Conservation (phyloP, 2,888 invertebrate genomes). For the Apodemia duryi region DNA sequence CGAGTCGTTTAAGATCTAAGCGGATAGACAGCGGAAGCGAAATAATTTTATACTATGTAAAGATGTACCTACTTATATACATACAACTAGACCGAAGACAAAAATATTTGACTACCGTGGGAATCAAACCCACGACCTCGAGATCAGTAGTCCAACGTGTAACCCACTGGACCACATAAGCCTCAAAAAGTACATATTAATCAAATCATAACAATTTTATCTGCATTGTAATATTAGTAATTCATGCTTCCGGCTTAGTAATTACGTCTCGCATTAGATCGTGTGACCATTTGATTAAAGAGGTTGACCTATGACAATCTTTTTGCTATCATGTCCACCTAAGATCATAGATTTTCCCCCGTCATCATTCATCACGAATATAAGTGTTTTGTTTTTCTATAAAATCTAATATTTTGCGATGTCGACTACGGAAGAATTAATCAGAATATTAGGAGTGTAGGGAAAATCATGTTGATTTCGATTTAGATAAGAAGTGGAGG, state of each 20-base stretch:
- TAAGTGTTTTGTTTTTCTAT: constrained; percentile 1
- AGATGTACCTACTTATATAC: not conserved
- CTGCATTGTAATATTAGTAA: constrained; percentile 7
- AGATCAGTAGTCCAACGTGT: not conserved
- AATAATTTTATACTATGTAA: not conserved
- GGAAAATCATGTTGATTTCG: constrained; percentile 4
- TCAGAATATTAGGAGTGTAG: constrained; percentile 3
- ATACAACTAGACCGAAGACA: constrained; percentile 3
- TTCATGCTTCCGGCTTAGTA: not conserved
- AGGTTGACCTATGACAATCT: not conserved
- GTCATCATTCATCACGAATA: not conserved
- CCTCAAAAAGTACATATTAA: not conserved
- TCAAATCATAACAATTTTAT: constrained; percentile 5
- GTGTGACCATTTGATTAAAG: constrained; percentile 1
- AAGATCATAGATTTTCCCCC: not conserved
- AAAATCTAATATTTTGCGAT: not conserved
- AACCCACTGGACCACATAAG: constrained; percentile 1
- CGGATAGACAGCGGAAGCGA: constrained; percentile 8
- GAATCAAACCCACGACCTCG: not conserved
- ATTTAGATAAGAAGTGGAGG: not conserved
- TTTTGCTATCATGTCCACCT: constrained; percentile 5
- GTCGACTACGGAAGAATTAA: not conserved
- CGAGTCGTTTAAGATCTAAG: constrained; percentile 1
- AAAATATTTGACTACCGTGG: not conserved
- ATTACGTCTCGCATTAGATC: constrained; percentile 7